Conservation (phyloP, 2,888 invertebrate genomes). For the Venusia cambrica region DNA sequence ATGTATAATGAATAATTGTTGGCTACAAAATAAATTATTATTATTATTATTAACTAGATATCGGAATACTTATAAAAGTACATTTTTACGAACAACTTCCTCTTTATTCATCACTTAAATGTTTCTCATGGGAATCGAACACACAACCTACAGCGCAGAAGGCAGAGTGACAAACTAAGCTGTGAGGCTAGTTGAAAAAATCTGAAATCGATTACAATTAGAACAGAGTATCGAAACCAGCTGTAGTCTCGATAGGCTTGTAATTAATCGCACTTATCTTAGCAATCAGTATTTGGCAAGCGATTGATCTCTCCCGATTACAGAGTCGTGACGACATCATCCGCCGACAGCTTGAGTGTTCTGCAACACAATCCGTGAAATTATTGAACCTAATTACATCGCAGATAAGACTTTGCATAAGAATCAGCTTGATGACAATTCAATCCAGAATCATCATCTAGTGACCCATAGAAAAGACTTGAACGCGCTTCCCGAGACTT, state of each 20-base stretch:
- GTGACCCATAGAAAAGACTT: slow-evolving; percentile 9
- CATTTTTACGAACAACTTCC: neutral
- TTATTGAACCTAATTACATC: slow-evolving; percentile 26
- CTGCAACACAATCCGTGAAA: slow-evolving; percentile 29
- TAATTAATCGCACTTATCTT: slow-evolving; percentile 22
- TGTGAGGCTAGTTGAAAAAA: too few relatives aligned
- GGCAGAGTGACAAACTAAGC: too few relatives aligned
- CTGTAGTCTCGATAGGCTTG: slow-evolving; percentile 7
- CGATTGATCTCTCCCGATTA: slow-evolving; percentile 24
- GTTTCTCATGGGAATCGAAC: too few relatives aligned
- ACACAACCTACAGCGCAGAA: too few relatives aligned
- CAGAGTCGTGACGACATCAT: slow-evolving; percentile 28
- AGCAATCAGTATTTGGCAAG: slow-evolving; percentile 24
- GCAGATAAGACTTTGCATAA: slow-evolving; percentile 15
- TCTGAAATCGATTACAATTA: too few relatives aligned
- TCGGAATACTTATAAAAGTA: slow-evolving; percentile 2
- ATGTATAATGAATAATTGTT: too few relatives aligned
- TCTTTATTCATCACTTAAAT: neutral
- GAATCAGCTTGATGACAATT: too few relatives aligned
- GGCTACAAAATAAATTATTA: too few relatives aligned
- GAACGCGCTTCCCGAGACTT: too few relatives aligned
- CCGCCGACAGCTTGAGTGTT: slow-evolving; percentile 21
- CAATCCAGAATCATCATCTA: too few relatives aligned
- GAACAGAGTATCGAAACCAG: too few relatives aligned
- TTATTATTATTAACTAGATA: too few relatives aligned